Conservation (phyloP, 2,888 invertebrate genomes). For the Mythimna pallens region DNA sequence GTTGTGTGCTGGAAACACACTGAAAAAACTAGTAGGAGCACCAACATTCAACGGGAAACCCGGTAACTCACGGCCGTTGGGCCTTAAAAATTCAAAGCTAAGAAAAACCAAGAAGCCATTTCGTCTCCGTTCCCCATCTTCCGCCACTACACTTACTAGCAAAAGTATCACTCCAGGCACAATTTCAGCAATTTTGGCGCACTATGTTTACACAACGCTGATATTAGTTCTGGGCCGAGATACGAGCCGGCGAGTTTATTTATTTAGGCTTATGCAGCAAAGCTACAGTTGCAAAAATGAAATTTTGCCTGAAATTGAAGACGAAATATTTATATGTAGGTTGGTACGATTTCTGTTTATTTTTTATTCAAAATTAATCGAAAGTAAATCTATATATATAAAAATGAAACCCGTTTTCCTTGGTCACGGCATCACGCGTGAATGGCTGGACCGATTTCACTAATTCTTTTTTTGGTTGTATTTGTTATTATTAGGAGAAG, state of each 20-base stretch:
- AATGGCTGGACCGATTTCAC: too few species aligned
- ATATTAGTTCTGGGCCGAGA: constrained; percentile 78
- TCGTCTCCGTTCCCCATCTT: constrained; percentile 52
- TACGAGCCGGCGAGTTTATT: constrained; percentile 69
- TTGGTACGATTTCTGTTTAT: constrained; percentile 14
- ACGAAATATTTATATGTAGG: constrained; percentile 55
- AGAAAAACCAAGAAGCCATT: constrained; percentile 67
- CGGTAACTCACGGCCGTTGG: constrained; percentile 48
- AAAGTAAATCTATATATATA: too few species aligned
- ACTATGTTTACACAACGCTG: constrained; percentile 74
- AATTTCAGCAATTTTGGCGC: constrained; percentile 74
- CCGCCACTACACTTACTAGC: constrained; percentile 62
- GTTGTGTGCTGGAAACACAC: constrained; percentile 28
- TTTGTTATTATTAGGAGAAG: too few species aligned
- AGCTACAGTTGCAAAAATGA: constrained; percentile 66
- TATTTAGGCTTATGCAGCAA: constrained; percentile 70
- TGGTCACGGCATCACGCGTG: too few species aligned
- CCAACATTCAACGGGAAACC: constrained; percentile 32
- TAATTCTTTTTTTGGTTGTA: too few species aligned
- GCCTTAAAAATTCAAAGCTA: constrained; percentile 68
- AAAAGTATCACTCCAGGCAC: constrained; percentile 70
- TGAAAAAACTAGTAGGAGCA: constrained; percentile 41
- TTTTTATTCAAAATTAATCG: constrained; percentile 13
- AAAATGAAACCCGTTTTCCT: too few species aligned
- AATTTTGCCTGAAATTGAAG: constrained; percentile 51